Evolutionary conservation across 1,140 invertebrate genomes (phyloP), one percentile per base, ranked within the genome.

Genomic region (Ooceraea biroi): DNA sequence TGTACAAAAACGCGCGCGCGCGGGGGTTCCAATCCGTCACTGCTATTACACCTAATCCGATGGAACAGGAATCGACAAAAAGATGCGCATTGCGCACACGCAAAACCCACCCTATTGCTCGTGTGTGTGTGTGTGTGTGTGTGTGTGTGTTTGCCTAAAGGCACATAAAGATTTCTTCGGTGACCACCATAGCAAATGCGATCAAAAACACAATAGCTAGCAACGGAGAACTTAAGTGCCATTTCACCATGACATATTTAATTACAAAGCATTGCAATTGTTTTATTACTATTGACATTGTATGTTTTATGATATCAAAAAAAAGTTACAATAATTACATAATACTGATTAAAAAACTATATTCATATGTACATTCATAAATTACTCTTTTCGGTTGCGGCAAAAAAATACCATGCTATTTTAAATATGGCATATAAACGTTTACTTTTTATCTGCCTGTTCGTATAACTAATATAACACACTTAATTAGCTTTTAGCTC

Each of bases 21-120:
- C 36, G 88, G 66, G 25, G 30, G 83, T 65, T 88, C 55, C 63
- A 73, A 89, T 30, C 89, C 55, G 25, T 90, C 74, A 22, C 85
- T 90, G 82, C 58, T 57, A 27, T 30, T 44, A 65, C 63, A 83
- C 44, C 72, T 85, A 88, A 90, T 90, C 77, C 74, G 58, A 87
- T 82, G 52, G 48, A 57, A 82, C 76, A 69, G 63, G 84, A 69
- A 80, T 72, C 74, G 85, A 85, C 83, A 83, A 71, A 82, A 85
- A 89, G 78, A 89, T 82, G 52, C 77, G 88, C 71, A 80, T 60
- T 90, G 88, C 88, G 89, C 89, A 90, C 77, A 85, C 88, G 87
- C 88, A 74, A 84, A 84, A 58, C n/a, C n/a, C 60, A 68, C 17
- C 66, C 68, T 58, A 48, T 46, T 36, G 60, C 41, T 36, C 36